phyloP scores from a whole-genome alignment of 2,797 vertebrate genomes.

The Limnodromus scolopaceus region DNA sequence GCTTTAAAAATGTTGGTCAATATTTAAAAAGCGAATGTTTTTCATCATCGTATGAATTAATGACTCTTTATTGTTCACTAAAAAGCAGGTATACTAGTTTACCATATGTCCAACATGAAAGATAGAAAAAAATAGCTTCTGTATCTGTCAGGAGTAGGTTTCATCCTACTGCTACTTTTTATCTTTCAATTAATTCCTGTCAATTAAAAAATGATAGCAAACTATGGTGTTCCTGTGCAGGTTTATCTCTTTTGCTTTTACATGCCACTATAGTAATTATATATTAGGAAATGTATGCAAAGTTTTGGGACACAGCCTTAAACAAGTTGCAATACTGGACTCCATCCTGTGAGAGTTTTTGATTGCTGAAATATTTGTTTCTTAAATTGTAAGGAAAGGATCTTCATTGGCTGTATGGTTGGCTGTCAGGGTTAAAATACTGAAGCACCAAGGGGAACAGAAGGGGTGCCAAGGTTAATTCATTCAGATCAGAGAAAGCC shows the following conservation, averaged over 20 bases:
- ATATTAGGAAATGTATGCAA: neutral
- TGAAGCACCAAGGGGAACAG: neutral
- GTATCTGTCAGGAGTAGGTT: neutral
- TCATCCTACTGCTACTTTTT: neutral
- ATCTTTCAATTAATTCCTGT: neutral
- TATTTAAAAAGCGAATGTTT: neutral
- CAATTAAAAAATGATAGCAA: neutral
- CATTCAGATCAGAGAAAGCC: neutral
- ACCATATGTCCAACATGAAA: neutral
- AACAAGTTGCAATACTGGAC: neutral
- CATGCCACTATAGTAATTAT: neutral
- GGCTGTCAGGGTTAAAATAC: neutral
- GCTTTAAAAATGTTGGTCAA: neutral
- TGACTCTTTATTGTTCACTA: neutral
- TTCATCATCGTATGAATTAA: neutral
- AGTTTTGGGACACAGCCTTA: neutral
- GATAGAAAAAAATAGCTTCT: neutral
- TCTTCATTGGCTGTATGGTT: neutral
- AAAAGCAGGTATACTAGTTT: neutral
- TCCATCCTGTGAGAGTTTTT: neutral
- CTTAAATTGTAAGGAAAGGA: neutral
- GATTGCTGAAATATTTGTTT: neutral
- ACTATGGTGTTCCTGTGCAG: neutral
- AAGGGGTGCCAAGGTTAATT: neutral
- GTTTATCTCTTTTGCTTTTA: neutral